Evolutionary conservation across 2,888 invertebrate genomes (phyloP).

Genomic region (Unio pictorum): DNA sequence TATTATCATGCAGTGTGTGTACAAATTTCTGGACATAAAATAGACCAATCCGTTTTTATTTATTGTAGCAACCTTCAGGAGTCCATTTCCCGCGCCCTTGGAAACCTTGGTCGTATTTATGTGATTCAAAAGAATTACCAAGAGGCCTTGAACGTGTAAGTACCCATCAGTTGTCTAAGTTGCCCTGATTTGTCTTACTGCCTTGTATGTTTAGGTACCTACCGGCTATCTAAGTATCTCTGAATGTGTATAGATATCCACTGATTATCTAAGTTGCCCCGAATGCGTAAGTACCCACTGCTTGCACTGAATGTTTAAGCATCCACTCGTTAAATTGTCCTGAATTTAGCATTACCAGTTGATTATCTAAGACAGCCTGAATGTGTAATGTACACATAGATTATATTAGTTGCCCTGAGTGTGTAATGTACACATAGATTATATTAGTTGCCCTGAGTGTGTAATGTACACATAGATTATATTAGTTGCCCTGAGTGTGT

Average conservation of each 20-base stretch:
- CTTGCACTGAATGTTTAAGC: slow-evolving; percentile 45
- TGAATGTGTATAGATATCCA: slow-evolving; percentile 36
- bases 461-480: slow-evolving; percentile 23
- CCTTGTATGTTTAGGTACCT: slow-evolving; percentile 39
- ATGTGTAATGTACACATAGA: too few relatives aligned
- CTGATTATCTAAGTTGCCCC: background rate
- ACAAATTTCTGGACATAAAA: too few relatives aligned
- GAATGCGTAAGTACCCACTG: too few relatives aligned
- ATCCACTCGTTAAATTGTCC: too few relatives aligned
- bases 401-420: slow-evolving; percentile 6
- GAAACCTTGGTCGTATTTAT: slow-evolving; percentile 45
- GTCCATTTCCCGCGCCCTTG: slow-evolving; percentile 42
- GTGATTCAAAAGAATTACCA: slow-evolving; percentile 45
- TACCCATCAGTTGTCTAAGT: background rate
- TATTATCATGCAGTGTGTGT: too few relatives aligned
- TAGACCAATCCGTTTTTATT: too few relatives aligned
- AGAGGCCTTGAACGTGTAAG: slow-evolving; percentile 46
- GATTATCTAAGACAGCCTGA: background rate
- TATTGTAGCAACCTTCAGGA: slow-evolving; percentile 40
- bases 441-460: slow-evolving; percentile 9
- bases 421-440: too few relatives aligned
- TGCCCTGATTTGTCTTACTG: slow-evolving; percentile 1
- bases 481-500: slow-evolving; percentile 20
- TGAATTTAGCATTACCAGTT: too few relatives aligned
- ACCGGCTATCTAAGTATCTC: slow-evolving; percentile 8